Evolutionary conservation across 2,797 vertebrate genomes (phyloP).

Genomic region (Macropus fuliginosus): DNA sequence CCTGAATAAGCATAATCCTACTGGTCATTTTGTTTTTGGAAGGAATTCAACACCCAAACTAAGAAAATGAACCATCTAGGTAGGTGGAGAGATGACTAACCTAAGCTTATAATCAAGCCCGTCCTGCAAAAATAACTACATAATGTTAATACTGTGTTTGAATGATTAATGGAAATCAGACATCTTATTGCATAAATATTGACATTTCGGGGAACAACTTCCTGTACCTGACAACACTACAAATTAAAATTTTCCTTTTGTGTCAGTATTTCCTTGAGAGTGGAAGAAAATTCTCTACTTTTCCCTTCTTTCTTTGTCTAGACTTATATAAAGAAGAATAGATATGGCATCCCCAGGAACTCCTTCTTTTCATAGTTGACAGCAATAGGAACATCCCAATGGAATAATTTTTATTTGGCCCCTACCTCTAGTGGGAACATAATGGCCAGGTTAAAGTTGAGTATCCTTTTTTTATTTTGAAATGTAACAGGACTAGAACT

Average conservation of each 20-base stretch:
- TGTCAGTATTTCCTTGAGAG: background rate
- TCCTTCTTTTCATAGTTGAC: background rate
- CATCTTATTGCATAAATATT: background rate
- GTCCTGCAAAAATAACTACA: constrained; percentile 13
- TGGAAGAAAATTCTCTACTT: background rate
- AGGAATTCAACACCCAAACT: background rate
- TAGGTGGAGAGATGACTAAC: background rate
- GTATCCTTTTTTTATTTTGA: background rate
- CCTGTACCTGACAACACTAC: background rate
- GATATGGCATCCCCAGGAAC: background rate
- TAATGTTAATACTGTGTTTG: constrained; percentile 27
- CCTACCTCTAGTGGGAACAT: background rate
- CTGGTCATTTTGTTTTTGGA: background rate
- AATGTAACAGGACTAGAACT: background rate
- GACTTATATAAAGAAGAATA: background rate
- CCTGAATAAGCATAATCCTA: background rate
- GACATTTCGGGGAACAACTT: background rate
- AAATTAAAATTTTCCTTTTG: constrained; percentile 14
- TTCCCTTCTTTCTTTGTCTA: background rate
- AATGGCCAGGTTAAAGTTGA: background rate
- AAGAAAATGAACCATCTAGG: background rate
- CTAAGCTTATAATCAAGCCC: background rate
- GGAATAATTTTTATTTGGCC: background rate
- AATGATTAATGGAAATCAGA: constrained; percentile 7
- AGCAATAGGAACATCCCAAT: background rate